phyloP scores from a whole-genome alignment of 2,888 invertebrate species.

The Drosophila helvetica region DNA sequence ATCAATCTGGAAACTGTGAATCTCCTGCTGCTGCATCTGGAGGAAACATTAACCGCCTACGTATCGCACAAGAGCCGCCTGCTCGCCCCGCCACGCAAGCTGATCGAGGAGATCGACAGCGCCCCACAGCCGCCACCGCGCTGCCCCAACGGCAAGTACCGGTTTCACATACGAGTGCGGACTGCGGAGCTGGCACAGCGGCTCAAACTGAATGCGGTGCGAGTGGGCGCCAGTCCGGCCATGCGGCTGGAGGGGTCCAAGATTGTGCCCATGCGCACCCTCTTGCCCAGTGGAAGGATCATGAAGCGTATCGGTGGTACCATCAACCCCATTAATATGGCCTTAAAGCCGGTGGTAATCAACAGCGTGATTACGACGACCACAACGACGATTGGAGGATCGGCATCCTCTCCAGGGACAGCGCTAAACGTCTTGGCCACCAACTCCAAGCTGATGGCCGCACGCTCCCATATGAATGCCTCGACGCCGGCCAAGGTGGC shows the following conservation, averaged over 20 bases:
- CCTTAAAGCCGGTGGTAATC: constrained; percentile 64
- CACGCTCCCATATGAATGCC: constrained; percentile 64
- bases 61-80: constrained; percentile 92
- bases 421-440: constrained; percentile 55
- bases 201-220: constrained; percentile 77
- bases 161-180: constrained; percentile 86
- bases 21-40: constrained; percentile 88
- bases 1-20: constrained; percentile 88
- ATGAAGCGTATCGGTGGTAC: constrained; percentile 72
- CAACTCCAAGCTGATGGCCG: constrained; percentile 51
- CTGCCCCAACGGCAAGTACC: constrained; percentile 88
- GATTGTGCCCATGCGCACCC: constrained; percentile 79
- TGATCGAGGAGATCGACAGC: constrained; percentile 89
- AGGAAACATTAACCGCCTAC: constrained; percentile 90
- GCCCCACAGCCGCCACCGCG: constrained; percentile 86
- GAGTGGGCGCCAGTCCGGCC: constrained; percentile 84
- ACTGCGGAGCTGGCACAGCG: constrained; percentile 82
- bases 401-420: constrained; percentile 19
- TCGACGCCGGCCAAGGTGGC: constrained; percentile 84
- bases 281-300: constrained; percentile 68
- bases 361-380: constrained; percentile 48
- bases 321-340: constrained; percentile 77
- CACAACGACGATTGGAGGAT: background rate
- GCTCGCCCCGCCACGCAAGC: constrained; percentile 88
- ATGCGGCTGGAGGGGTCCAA: constrained; percentile 83